Evolutionary conservation across 2,113 vertebrate species (phyloP).

Genomic region (Cyprinodon tularosa): DNA sequence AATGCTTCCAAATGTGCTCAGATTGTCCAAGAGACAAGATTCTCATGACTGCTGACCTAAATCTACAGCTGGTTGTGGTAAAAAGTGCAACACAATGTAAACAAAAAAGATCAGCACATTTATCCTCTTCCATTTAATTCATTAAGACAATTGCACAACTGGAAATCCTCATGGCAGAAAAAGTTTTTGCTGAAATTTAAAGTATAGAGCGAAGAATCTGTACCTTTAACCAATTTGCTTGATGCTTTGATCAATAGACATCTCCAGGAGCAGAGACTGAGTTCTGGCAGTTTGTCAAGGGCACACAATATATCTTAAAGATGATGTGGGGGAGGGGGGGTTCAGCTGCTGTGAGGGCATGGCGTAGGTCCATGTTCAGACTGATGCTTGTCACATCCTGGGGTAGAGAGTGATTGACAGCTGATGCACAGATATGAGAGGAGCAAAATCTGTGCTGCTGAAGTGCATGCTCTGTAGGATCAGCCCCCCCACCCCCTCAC

Average conservation of each 20-base stretch:
- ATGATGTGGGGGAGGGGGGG: constrained; percentile 54
- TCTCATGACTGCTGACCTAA: constrained; percentile 57
- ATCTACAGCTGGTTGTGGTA: constrained; percentile 45
- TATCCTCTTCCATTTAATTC: not conserved
- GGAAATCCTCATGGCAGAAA: constrained; percentile 18
- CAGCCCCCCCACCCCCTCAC: not conserved
- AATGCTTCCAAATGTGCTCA: constrained; percentile 17
- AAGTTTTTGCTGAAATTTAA: constrained; percentile 13
- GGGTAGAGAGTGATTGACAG: constrained; percentile 49
- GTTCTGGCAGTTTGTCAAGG: constrained; percentile 69
- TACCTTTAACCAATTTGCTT: constrained; percentile 41
- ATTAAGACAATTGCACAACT: not conserved
- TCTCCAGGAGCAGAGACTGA: constrained; percentile 45
- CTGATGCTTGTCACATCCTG: constrained; percentile 49
- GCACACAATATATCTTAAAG: constrained; percentile 59
- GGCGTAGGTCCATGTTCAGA: constrained; percentile 55
- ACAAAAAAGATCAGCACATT: constrained; percentile 17
- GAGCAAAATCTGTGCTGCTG: not conserved
- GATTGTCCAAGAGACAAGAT: constrained; percentile 14
- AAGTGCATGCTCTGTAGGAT: not conserved
- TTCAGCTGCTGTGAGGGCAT: constrained; percentile 48
- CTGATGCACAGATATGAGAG: constrained; percentile 2
- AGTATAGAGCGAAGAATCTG: constrained; percentile 23
- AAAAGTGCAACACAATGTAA: constrained; percentile 58
- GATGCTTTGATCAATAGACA: constrained; percentile 50